Evolutionary conservation across 2,113 vertebrate species (phyloP), one percentile per base, ranked within the genome.

Genomic region (Corythoichthys intestinalis): DNA sequence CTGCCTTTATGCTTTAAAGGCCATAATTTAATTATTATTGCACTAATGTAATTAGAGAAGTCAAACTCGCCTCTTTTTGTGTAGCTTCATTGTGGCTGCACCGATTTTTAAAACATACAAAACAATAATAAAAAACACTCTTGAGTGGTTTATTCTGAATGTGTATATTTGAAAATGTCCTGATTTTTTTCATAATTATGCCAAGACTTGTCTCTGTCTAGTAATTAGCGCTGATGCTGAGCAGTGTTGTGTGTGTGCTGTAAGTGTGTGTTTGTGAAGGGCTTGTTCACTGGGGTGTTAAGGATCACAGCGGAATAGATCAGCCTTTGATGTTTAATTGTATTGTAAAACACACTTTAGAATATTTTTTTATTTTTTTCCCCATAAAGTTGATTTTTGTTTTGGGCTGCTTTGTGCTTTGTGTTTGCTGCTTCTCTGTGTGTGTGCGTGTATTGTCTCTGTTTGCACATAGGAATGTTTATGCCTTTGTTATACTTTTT

Each of bases 281-380:
- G 85, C 80, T 87, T 88, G 90, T 89, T 89, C 88, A 81, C 88
- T 84, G 70, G 88, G 87, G 90, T 90, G 89, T 89, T 89, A 81
- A 83, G 88, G 86, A 91, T 91, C 91, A 92, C 92, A 89, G 89
- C 87, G 90, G 91, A 92, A 92, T 92, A 92, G 85, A 86, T 87
- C 88, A 74, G 85, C 76, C 90, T 93, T 92, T 93, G 92, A 93
- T 92, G 90, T 92, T 90, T 92, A 91, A 92, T 92, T 90, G 86
- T 92, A 92, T 91, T 92, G 90, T 93, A 90, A 91, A 92, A 91
- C 85, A 90, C 88, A 91, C 88, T 91, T 91, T 88, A 89, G 88
- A 91, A 92, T 93, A 88, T 91, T 90, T 63, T 28, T 28, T 28
- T 28, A 28, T 28, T 28, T 28, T 88, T 90, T 28, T 34, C 20